Conservation (phyloP, 2,113 vertebrate genomes). For the Rhinolophus sinicus region DNA sequence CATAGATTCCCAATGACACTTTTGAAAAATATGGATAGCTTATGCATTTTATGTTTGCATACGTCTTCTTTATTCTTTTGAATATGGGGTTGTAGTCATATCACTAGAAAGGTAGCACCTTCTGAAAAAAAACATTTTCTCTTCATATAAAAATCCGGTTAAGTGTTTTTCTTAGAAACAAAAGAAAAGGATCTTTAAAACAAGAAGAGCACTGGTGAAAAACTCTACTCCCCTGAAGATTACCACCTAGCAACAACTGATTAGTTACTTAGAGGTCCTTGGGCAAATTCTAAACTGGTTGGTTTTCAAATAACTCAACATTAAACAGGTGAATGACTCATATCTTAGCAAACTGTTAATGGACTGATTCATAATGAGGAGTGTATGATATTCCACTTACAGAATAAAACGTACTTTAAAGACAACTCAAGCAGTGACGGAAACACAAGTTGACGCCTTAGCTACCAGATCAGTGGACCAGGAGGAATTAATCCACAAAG, state of each 20-base stretch:
- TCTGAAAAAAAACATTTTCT: neutral
- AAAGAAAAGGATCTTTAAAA: neutral
- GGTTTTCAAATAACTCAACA: slow-evolving; percentile 40
- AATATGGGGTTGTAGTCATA: neutral
- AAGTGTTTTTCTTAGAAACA: neutral
- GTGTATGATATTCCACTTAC: neutral
- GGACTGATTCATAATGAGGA: neutral
- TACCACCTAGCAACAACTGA: neutral
- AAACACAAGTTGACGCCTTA: neutral
- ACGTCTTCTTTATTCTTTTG: neutral
- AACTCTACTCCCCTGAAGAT: neutral
- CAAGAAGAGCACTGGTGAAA: neutral
- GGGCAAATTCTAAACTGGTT: neutral
- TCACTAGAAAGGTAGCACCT: neutral
- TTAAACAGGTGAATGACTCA: slow-evolving; percentile 15
- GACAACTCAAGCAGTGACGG: neutral
- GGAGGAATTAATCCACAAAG: neutral
- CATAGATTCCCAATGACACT: neutral
- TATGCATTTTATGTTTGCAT: neutral
- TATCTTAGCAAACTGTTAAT: slow-evolving; percentile 18
- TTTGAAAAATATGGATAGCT: neutral
- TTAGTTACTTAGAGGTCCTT: neutral
- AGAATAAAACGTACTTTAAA: neutral
- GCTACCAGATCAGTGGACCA: neutral
- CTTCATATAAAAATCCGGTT: neutral